phyloP scores from a whole-genome alignment of 2,888 invertebrate species.

The Eilema griseolum region DNA sequence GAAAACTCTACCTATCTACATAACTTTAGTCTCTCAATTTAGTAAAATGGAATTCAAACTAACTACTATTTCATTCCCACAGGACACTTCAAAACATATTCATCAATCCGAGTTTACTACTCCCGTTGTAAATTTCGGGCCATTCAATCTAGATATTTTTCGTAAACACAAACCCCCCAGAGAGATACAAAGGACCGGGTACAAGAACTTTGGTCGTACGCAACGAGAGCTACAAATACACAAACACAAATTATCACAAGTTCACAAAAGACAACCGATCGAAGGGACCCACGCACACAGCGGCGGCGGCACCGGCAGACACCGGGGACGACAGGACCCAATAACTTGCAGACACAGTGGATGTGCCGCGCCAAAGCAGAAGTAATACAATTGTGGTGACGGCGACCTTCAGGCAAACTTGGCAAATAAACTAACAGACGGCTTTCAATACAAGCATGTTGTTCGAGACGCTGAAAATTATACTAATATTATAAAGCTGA shows the following conservation, averaged over 20 bases:
- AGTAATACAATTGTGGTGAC: conserved; percentile 15
- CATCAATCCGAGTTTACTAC: not conserved
- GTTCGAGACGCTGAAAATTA: not conserved
- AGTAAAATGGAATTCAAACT: not conserved
- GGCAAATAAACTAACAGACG: not conserved
- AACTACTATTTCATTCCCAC: not conserved
- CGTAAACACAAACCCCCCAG: not conserved
- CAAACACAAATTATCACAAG: conserved; percentile 12
- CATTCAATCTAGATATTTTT: conserved; percentile 5
- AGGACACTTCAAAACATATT: not conserved
- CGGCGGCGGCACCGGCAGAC: not conserved
- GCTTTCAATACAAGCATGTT: not conserved
- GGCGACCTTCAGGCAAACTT: not conserved
- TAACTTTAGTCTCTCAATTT: not conserved
- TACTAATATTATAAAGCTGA: too few species aligned
- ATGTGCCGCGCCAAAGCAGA: not conserved
- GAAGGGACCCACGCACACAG: conserved; percentile 3
- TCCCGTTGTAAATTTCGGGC: not conserved
- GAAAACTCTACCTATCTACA: not conserved
- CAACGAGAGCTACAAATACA: conserved; percentile 5
- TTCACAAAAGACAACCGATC: conserved; percentile 8
- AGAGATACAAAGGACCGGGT: not conserved
- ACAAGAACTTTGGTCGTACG: not conserved
- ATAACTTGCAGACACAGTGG: conserved; percentile 16
- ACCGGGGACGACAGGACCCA: not conserved